A percentile compares a stretch with the other conserved stretches of the same genome.
phyloP scores from a whole-genome alignment of 2,113 vertebrate genomes.

The Penelope pileata region DNA sequence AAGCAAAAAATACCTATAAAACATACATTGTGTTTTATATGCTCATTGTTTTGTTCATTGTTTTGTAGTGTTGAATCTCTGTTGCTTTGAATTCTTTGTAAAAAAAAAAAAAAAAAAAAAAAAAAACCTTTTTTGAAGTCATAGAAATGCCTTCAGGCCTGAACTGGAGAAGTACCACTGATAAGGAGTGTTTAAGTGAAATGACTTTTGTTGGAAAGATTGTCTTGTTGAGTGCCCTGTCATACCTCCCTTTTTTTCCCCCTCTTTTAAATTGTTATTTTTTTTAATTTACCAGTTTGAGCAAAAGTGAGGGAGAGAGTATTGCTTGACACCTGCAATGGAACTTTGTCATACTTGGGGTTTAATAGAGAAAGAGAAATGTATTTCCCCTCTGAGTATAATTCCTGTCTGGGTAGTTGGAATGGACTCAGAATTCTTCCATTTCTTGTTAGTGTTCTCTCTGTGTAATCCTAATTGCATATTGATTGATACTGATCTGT shows the following conservation, averaged over 20 bases:
- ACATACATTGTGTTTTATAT: background rate
- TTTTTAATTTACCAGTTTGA: background rate
- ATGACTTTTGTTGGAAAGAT: background rate
- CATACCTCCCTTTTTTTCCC: background rate
- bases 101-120: too few relatives aligned
- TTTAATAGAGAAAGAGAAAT: background rate
- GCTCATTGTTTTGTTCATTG: background rate
- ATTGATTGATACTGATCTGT: background rate
- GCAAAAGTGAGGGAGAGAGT: background rate
- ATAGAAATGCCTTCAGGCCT: background rate
- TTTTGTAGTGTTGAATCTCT: background rate
- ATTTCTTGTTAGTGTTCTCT: background rate
- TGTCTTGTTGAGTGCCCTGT: background rate
- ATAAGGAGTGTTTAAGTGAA: background rate
- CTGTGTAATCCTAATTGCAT: background rate
- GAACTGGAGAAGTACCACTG: conserved; percentile 22
- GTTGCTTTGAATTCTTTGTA: background rate
- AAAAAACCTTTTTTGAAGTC: conserved; percentile 21
- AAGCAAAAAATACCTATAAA: background rate
- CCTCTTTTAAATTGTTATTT: background rate
- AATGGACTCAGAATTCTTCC: background rate
- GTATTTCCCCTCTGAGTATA: rapidly evolving
- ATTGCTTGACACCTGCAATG: background rate
- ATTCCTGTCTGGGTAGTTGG: background rate
- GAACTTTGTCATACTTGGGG: background rate